These are phyloP conservation scores for Ailuropoda melanoleuca DNA, from an alignment of 2,113 vertebrate species.

Conservation along the genomic window DNA sequence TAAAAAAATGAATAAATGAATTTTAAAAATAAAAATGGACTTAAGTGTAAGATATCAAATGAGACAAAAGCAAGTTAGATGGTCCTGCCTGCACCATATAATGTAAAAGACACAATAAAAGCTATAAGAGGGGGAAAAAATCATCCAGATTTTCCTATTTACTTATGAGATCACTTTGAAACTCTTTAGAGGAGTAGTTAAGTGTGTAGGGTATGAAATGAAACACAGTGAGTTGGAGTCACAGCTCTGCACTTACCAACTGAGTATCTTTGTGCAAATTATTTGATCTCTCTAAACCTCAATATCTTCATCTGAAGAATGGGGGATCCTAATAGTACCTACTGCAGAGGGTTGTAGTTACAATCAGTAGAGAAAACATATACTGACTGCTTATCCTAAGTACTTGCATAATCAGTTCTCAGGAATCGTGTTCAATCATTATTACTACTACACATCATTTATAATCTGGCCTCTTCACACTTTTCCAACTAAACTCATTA, in stretches of 20 bases:
- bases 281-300: background rate
- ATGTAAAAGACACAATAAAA: constrained; percentile 23
- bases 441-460: background rate
- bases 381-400: background rate
- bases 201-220: background rate
- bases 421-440: background rate
- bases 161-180: background rate
- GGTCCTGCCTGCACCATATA: background rate
- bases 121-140: background rate
- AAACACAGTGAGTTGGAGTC: background rate
- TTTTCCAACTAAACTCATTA: background rate
- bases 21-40: background rate
- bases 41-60: background rate
- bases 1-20: background rate
- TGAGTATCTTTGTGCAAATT: background rate
- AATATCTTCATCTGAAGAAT: background rate
- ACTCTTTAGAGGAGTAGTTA: background rate
- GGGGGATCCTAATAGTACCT: background rate
- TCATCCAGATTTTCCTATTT: background rate
- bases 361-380: background rate
- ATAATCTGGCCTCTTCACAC: background rate
- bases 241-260: background rate
- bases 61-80: background rate
- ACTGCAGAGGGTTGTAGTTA: background rate
- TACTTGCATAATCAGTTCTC: background rate